phyloP scores from a whole-genome alignment of 2,113 vertebrate species.

The Pavo muticus region DNA sequence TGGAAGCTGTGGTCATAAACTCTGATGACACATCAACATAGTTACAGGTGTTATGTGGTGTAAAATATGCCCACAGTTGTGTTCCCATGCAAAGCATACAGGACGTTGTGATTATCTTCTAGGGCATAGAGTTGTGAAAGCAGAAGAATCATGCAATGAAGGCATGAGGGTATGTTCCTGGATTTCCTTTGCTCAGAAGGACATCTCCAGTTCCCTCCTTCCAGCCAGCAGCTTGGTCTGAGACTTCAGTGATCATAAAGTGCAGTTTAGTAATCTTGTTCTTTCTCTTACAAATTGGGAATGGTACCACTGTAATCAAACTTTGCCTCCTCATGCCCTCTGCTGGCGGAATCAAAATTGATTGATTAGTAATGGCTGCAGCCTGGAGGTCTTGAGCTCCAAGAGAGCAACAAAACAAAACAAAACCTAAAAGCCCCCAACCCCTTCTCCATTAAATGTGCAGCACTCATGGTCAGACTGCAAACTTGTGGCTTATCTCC shows the following conservation, averaged over 20 bases:
- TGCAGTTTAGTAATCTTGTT: neutral
- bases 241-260: neutral
- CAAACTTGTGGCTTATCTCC: neutral
- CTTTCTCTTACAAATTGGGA: neutral
- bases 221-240: neutral
- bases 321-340: neutral
- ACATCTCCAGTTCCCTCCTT: neutral
- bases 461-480: no score
- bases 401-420: neutral
- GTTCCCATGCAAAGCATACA: neutral
- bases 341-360: neutral
- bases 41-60: neutral
- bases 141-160: neutral
- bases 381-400: neutral
- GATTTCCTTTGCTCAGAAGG: neutral
- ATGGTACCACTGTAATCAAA: fast-evolving
- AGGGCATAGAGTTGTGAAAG: neutral
- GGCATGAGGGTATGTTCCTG: neutral
- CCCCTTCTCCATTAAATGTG: neutral
- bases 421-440: no score
- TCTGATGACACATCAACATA: neutral
- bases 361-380: fast-evolving
- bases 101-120: neutral
- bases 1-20: neutral
- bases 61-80: neutral